Evolutionary conservation across 2,888 invertebrate genomes (phyloP).

Genomic region (Drosophila sordidula): DNA sequence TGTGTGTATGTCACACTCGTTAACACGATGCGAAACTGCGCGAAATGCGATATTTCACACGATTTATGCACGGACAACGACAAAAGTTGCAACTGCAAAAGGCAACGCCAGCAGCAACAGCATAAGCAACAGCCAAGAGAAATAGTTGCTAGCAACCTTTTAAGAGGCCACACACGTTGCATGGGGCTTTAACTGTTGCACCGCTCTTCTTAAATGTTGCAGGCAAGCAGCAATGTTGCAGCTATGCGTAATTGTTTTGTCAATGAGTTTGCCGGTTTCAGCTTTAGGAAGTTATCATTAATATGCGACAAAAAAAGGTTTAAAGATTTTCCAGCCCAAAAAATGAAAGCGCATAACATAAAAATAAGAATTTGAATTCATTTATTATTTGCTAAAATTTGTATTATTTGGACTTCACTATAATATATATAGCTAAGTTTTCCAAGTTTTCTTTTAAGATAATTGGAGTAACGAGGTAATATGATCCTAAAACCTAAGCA

Average conservation of each 20-base stretch:
- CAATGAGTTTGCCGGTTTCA: conserved; percentile 24
- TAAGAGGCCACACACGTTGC: conserved; percentile 67
- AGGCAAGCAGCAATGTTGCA: conserved; percentile 16
- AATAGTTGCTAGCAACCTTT: conserved; percentile 40
- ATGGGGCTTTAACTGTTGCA: conserved; percentile 24
- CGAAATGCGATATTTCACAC: conserved; percentile 85
- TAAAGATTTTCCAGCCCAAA: no score
- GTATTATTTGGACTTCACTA: no score
- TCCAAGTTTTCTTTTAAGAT: no score
- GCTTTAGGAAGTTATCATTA: neutral
- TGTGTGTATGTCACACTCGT: conserved; percentile 79
- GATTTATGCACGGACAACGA: conserved; percentile 84
- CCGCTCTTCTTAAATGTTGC: conserved; percentile 16
- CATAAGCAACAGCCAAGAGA: conserved; percentile 36
- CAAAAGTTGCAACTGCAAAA: conserved; percentile 71
- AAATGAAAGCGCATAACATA: neutral
- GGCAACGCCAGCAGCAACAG: conserved; percentile 54
- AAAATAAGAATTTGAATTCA: neutral
- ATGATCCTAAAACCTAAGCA: no score
- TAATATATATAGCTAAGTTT: no score
- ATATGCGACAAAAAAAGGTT: neutral
- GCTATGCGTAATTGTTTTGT: conserved; percentile 49
- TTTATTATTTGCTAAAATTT: neutral
- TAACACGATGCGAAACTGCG: conserved; percentile 82
- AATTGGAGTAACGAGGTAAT: no score